Conservation (phyloP, 2,113 vertebrate genomes). For the Brachirus orientalis region DNA sequence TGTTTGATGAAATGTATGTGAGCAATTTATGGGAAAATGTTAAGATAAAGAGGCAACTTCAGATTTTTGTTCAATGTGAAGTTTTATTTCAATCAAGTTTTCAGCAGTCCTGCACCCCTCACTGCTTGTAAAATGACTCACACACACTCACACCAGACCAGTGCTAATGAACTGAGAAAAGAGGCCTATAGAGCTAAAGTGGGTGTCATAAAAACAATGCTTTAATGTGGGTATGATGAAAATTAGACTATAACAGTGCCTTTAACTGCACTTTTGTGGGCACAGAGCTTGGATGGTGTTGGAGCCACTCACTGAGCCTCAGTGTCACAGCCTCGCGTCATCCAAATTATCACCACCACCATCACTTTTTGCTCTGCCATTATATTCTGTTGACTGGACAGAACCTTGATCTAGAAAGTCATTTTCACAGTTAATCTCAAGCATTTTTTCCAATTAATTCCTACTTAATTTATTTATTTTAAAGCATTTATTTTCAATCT, state of each 20-base stretch:
- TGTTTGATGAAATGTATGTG: conserved; percentile 33
- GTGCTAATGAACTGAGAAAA: conserved; percentile 61
- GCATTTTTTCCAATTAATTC: neutral
- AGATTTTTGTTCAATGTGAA: neutral
- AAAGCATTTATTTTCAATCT: neutral
- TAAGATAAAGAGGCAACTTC: conserved; percentile 23
- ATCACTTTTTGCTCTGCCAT: neutral
- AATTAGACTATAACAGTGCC: conserved; percentile 8
- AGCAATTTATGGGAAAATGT: conserved; percentile 31
- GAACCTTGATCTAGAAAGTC: neutral
- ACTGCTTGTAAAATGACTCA: conserved; percentile 27
- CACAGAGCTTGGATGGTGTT: neutral
- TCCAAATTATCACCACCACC: conserved; percentile 3
- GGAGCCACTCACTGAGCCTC: conserved; percentile 1
- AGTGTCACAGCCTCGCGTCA: neutral
- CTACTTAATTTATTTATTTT: no score
- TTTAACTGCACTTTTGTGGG: conserved; percentile 13
- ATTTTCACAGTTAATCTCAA: conserved; percentile 4
- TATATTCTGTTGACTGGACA: neutral
- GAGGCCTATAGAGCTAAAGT: conserved; percentile 25
- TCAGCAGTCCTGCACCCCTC: neutral
- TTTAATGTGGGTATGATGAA: conserved; percentile 12
- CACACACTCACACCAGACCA: conserved; percentile 19
- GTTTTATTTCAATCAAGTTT: conserved; percentile 36
- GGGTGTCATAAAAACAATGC: conserved; percentile 30